A percentile compares a stretch with the other conserved stretches of the same genome.
Conservation (phyloP, 2,888 invertebrate genomes). For the Phalera bucephala region DNA sequence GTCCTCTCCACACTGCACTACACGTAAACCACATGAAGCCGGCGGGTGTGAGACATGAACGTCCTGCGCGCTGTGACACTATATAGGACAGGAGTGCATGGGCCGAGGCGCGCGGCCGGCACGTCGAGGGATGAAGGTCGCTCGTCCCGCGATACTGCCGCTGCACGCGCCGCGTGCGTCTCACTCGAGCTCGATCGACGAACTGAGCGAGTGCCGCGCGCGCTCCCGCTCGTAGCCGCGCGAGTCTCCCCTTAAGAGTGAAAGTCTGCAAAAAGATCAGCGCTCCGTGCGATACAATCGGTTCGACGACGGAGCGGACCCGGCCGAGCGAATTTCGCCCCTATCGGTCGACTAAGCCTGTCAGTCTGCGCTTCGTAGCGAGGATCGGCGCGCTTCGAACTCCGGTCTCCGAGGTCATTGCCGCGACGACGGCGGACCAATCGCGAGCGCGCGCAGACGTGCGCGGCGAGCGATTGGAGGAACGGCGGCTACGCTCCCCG, state of each 20-base stretch:
- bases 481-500: slow-evolving; percentile 64
- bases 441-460: slow-evolving; percentile 72
- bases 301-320: slow-evolving; percentile 55
- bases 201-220: slow-evolving; percentile 77
- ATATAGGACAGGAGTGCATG: slow-evolving; percentile 72
- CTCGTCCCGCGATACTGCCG: slow-evolving; percentile 47
- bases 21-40: slow-evolving; percentile 73
- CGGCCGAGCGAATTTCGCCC: slow-evolving; percentile 76
- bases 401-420: slow-evolving; percentile 93
- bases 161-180: slow-evolving; percentile 76
- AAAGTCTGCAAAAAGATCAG: slow-evolving; percentile 83
- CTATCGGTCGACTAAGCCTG: slow-evolving; percentile 75
- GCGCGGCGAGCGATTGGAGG: slow-evolving; percentile 74
- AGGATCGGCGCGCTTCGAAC: slow-evolving; percentile 91
- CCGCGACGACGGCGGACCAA: slow-evolving; percentile 84
- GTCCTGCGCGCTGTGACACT: slow-evolving; percentile 55
- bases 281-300: slow-evolving; percentile 79
- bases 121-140: slow-evolving; percentile 78
- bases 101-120: slow-evolving; percentile 57
- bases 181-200: slow-evolving; percentile 83
- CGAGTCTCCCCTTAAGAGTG: slow-evolving; percentile 79
- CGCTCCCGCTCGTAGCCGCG: slow-evolving; percentile 67
- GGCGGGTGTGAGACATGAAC: slow-evolving; percentile 43
- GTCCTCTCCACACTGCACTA: slow-evolving; percentile 71
- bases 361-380: slow-evolving; percentile 76